Percentiles rank a stretch among this genome's conserved stretches.
These are phyloP conservation scores for Helostoma temminkii DNA, from an alignment of 2,797 vertebrate genomes.

Conservation along the genomic window DNA sequence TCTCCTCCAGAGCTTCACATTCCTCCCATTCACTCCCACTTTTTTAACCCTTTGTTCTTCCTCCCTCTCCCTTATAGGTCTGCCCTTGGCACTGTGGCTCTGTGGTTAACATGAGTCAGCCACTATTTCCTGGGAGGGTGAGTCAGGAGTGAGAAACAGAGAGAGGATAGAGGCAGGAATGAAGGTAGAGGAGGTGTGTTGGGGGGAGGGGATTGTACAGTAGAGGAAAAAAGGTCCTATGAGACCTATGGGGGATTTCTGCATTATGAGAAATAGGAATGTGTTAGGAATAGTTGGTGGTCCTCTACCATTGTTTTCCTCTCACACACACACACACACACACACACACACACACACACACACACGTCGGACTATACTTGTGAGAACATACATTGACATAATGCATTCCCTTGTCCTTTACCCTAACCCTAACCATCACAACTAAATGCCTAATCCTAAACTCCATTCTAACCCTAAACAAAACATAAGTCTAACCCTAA, in stretches of 20 bases:
- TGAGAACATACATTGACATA: no score
- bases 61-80: slow-evolving; percentile 30
- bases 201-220: background rate
- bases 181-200: slow-evolving; percentile 9
- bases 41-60: slow-evolving; percentile 18
- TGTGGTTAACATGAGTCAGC: slow-evolving; percentile 78
- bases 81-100: slow-evolving; percentile 70
- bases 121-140: slow-evolving; percentile 64
- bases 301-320: slow-evolving; percentile 16
- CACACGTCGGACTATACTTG: no score
- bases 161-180: slow-evolving; percentile 4
- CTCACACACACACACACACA: background rate
- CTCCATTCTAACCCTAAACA: no score
- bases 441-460: no score
- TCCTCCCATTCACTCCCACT: slow-evolving; percentile 13
- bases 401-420: no score
- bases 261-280: slow-evolving; percentile 17
- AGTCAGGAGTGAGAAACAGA: slow-evolving; percentile 65
- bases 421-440: no score
- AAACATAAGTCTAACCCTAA: no score
- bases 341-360: slow-evolving; percentile 1
- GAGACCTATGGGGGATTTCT: slow-evolving; percentile 34
- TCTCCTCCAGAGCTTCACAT: slow-evolving; percentile 10
- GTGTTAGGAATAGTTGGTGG: slow-evolving; percentile 43
- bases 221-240: slow-evolving; percentile 15